These are phyloP conservation scores for Diadumene lineata DNA, from an alignment of 92 coral and sea anemone genomes.

Conservation along the genomic window DNA sequence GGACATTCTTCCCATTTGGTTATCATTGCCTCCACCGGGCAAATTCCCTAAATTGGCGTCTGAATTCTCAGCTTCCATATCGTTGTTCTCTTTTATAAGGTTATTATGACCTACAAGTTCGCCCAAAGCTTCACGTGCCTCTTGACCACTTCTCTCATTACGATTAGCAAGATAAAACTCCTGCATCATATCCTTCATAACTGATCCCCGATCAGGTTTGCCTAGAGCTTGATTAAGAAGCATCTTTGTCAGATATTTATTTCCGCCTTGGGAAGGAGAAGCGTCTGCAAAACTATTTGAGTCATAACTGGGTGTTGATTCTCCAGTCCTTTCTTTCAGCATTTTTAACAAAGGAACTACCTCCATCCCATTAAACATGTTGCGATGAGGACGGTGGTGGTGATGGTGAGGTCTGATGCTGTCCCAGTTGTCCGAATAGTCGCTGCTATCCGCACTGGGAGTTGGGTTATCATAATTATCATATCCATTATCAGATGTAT, in stretches of 20 bases:
- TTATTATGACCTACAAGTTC: constrained; percentile 68
- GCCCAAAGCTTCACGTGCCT: constrained; percentile 65
- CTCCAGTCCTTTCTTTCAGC: constrained; percentile 54
- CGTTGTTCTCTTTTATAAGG: constrained; percentile 48
- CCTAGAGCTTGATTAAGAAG: constrained; percentile 71
- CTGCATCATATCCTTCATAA: constrained; percentile 83
- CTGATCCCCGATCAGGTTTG: constrained; percentile 73
- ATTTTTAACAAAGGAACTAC: constrained; percentile 64
- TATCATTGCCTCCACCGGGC: neutral
- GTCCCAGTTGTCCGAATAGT: constrained; percentile 62
- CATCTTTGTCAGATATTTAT: constrained; percentile 46
- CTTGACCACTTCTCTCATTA: constrained; percentile 59
- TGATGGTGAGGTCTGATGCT: constrained; percentile 27
- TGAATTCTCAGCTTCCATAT: constrained; percentile 40
- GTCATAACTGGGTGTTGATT: constrained; percentile 30
- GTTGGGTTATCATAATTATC: constrained; percentile 53
- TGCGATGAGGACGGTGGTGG: constrained; percentile 11
- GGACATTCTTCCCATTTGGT: constrained; percentile 5
- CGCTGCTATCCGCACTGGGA: constrained; percentile 3
- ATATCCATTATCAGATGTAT: constrained; percentile 42
- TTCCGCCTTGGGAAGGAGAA: constrained; percentile 42
- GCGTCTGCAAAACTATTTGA: constrained; percentile 51
- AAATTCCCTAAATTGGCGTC: constrained; percentile 20
- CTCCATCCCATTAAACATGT: constrained; percentile 36
- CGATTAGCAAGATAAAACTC: constrained; percentile 77